Base-by-base conservation (phyloP, 2,113 vertebrate species). In the Sigmodon hispidus region DNA sequence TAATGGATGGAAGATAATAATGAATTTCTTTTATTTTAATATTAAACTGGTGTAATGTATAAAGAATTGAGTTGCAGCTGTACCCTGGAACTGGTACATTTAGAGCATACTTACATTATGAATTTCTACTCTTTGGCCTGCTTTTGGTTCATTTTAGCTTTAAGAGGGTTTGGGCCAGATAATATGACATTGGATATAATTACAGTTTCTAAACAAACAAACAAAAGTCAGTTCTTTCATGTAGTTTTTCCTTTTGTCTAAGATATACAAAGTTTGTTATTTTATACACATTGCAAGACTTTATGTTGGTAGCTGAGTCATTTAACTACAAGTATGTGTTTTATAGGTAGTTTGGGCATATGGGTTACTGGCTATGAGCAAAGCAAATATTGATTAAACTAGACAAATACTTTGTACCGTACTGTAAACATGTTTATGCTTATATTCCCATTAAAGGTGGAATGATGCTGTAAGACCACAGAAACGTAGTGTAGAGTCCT, bases 381-480 rank as follows among this genome's bases (percentile, higher is more conserved):
- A 79, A 96, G 8, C 13, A 92, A 61, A 69, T 11, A 7, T 80
- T 87, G 31, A n/a, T n/a, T 93, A 83, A 94, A 96, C 57, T n/a
- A 72, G 69, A 80, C 69, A 89, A 2, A 84, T 45, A 31, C 40
- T 17, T n/a, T 31, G n/a, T 29, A 61, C 16, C 26, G 15, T 29
- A 17, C 80, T 45, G 15, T 48, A 31, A 6, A 57, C 19, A 1
- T 72, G 31, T n/a, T 96, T 15, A 65, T 91, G 24, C 45, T 45
- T 90, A 70, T 89, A 92, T 81, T 90, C 75, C 26, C 57, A 89
- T 63, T 77, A 69, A 94, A 85, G 10, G n/a, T 93, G 16, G 21
- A 93, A 85, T 79, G 55, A 65, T 73, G 3, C 16, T 65, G 63
- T 73, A 65, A 87, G 87, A 48, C 17, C 73, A 63, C 65, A 67